Conservation (phyloP, 1,140 invertebrate genomes). For the Bombus terrestris region DNA sequence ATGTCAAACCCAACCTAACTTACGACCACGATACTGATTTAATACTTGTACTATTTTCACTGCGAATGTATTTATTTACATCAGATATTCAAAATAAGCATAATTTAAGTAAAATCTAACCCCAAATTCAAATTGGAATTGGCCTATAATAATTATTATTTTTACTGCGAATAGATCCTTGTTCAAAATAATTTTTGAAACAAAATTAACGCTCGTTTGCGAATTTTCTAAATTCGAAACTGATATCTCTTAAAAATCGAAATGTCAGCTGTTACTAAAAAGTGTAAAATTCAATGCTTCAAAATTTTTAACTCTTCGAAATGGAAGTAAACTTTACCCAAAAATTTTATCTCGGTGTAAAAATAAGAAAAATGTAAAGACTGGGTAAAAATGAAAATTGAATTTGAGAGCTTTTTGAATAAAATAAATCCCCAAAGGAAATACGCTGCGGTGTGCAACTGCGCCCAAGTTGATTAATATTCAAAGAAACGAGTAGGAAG, state of each 20-base stretch:
- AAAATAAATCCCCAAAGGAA: neutral
- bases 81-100: neutral
- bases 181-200: neutral
- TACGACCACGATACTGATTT: neutral
- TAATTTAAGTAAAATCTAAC: neutral
- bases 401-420: neutral
- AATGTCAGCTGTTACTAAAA: neutral
- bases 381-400: neutral
- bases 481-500: neutral
- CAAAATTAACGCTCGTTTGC: neutral
- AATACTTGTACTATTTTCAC: neutral
- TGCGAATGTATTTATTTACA: neutral
- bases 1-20: neutral
- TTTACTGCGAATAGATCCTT: neutral
- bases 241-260: neutral
- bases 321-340: neutral
- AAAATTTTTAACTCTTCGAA: neutral
- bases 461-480: neutral
- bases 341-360: neutral
- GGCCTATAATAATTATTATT: neutral
- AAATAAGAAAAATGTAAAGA: neutral
- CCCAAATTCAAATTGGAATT: too few relatives aligned
- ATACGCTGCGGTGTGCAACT: too few relatives aligned
- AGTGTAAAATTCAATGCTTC: neutral
- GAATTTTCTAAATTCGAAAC: neutral